Conservation (phyloP, 30 jellyfish, hydroid and myxozoan species). For the Mastigias papua region DNA sequence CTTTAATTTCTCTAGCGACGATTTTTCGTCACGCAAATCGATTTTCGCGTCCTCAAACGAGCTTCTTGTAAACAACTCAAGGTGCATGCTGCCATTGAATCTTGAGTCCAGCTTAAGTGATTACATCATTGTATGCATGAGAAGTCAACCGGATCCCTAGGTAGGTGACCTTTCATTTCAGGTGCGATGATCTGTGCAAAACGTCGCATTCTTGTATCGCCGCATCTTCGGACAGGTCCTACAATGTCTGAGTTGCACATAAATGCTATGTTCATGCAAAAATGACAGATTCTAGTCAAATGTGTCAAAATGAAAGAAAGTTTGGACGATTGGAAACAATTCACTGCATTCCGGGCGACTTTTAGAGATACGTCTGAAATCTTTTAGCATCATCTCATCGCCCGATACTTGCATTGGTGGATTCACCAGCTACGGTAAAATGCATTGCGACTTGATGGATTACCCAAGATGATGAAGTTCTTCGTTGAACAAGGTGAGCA, state of each 20-base stretch:
- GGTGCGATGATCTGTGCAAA: constrained; percentile 47
- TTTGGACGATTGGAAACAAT: too few relatives aligned
- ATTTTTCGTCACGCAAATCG: neutral
- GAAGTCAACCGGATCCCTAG: constrained; percentile 44
- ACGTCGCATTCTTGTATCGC: constrained; percentile 6
- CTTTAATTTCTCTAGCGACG: neutral
- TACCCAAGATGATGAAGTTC: too few relatives aligned
- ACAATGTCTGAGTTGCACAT: neutral
- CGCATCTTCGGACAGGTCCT: constrained; percentile 13
- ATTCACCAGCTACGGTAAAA: too few relatives aligned
- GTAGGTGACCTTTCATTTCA: constrained; percentile 57
- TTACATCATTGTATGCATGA: constrained; percentile 71
- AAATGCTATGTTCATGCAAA: neutral
- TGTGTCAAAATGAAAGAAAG: neutral
- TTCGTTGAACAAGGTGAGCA: too few relatives aligned
- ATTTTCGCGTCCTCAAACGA: constrained; percentile 33
- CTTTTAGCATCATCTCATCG: too few relatives aligned
- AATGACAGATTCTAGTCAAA: neutral
- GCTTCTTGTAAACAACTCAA: constrained; percentile 14
- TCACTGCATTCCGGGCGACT: neutral
- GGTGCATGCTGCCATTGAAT: constrained; percentile 48
- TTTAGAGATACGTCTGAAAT: neutral
- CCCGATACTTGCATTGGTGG: too few relatives aligned
- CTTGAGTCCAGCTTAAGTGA: constrained; percentile 69
- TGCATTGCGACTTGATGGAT: too few relatives aligned